These are phyloP conservation scores for Hanleya hanleyi DNA, from an alignment of 2,888 invertebrate genomes.

Conservation along the genomic window DNA sequence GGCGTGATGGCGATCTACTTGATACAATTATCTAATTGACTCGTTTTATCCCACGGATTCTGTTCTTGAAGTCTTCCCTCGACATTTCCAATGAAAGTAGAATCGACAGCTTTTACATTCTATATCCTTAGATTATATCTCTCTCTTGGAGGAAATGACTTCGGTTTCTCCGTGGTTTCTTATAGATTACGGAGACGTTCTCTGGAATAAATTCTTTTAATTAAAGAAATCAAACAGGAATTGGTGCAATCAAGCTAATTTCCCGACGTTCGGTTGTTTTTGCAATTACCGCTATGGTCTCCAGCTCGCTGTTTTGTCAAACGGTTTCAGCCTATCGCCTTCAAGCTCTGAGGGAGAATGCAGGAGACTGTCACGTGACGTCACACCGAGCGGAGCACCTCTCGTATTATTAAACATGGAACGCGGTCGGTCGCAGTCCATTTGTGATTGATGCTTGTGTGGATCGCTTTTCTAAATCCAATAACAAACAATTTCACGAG, in stretches of 20 bases:
- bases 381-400: neutral
- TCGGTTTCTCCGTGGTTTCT: neutral
- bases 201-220: conserved; percentile 5
- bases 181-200: neutral
- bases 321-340: neutral
- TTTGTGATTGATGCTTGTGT: neutral
- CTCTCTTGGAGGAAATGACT: neutral
- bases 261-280: neutral
- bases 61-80: neutral
- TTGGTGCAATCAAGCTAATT: neutral
- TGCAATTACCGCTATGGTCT: neutral
- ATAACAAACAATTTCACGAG: neutral
- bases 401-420: neutral
- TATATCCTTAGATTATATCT: neutral
- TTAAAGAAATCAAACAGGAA: neutral
- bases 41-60: conserved; percentile 5
- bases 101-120: too few species aligned
- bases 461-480: neutral
- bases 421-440: neutral
- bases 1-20: neutral
- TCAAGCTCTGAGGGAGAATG: neutral
- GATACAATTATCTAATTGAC: conserved; percentile 3
- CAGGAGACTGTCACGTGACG: neutral
- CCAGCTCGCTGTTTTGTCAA: neutral
- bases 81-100: neutral